phyloP scores from a whole-genome alignment of 1,140 invertebrate genomes.

The Trichonephila clavipes region DNA sequence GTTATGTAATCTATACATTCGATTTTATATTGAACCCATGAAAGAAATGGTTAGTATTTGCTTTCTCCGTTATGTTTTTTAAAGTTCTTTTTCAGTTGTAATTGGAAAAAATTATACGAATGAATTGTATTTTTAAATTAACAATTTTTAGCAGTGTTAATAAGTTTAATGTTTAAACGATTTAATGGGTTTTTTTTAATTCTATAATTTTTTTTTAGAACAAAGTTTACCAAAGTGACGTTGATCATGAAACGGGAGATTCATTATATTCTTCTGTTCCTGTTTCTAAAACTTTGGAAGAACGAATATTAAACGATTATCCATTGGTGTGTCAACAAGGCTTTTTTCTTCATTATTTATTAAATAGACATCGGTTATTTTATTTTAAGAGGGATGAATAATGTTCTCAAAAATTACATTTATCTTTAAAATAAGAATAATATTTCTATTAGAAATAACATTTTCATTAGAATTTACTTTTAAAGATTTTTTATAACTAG shows the following conservation, averaged over 20 bases:
- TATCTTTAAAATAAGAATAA: too few relatives aligned
- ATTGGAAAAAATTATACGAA: too few relatives aligned
- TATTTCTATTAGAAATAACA: too few relatives aligned
- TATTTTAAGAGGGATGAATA: too few relatives aligned
- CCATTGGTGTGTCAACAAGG: slow-evolving; percentile 7
- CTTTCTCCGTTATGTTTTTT: neutral
- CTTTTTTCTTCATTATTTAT: too few relatives aligned
- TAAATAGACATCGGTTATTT: too few relatives aligned
- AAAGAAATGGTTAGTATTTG: neutral
- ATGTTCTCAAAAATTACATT: too few relatives aligned
- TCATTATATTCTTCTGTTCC: neutral
- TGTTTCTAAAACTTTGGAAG: slow-evolving; percentile 19
- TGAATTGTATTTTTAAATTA: neutral
- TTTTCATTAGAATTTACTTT: too few relatives aligned
- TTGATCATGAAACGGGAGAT: neutral
- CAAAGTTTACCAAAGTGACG: slow-evolving; percentile 36
- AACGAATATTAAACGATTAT: slow-evolving; percentile 55
- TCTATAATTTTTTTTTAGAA: neutral
- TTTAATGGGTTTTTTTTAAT: neutral
- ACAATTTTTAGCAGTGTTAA: neutral
- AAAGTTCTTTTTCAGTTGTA: neutral
- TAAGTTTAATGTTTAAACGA: too few relatives aligned
- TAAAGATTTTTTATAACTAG: too few relatives aligned
- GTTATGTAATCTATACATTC: neutral
- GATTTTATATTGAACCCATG: neutral